A percentile compares a stretch with the other conserved stretches of the same genome.
These are phyloP conservation scores for Lepidostoma basale DNA, from an alignment of 1,140 invertebrate species.

Conservation along the genomic window DNA sequence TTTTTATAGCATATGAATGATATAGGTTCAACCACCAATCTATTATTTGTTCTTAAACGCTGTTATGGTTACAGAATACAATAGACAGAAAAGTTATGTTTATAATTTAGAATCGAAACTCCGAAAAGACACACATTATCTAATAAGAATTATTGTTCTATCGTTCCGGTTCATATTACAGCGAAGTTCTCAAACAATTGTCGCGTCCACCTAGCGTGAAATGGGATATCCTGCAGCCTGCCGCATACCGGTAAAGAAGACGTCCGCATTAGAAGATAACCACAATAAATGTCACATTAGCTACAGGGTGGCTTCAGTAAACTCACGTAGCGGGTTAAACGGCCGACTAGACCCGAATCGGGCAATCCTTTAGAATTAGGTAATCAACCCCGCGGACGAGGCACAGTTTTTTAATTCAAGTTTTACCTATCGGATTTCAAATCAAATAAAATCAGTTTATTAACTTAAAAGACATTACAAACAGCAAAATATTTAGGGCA, in stretches of 20 bases:
- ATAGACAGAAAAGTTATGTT: too few relatives aligned
- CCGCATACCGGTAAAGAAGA: conserved; percentile 1
- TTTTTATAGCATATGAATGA: too few relatives aligned
- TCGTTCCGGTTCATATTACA: neutral
- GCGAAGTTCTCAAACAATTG: neutral
- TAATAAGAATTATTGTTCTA: too few relatives aligned
- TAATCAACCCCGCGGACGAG: neutral
- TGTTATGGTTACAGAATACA: too few relatives aligned
- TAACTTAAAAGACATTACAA: too few relatives aligned
- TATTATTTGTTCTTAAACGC: too few relatives aligned
- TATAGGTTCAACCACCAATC: too few relatives aligned
- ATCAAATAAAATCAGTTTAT: too few relatives aligned
- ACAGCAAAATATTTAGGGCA: too few relatives aligned
- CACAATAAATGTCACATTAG: conserved; percentile 22
- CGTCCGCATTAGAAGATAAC: neutral
- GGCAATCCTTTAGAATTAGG: neutral
- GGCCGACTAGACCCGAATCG: conserved; percentile 8
- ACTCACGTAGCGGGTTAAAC: neutral
- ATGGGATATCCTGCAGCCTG: neutral
- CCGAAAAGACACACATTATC: too few relatives aligned
- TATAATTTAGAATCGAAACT: too few relatives aligned
- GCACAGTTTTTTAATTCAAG: neutral
- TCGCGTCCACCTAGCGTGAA: neutral
- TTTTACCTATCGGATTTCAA: too few relatives aligned
- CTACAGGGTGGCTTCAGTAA: conserved; percentile 20